Evolutionary conservation across 2,113 vertebrate genomes (phyloP).

Genomic region (Spheniscus mendiculus): DNA sequence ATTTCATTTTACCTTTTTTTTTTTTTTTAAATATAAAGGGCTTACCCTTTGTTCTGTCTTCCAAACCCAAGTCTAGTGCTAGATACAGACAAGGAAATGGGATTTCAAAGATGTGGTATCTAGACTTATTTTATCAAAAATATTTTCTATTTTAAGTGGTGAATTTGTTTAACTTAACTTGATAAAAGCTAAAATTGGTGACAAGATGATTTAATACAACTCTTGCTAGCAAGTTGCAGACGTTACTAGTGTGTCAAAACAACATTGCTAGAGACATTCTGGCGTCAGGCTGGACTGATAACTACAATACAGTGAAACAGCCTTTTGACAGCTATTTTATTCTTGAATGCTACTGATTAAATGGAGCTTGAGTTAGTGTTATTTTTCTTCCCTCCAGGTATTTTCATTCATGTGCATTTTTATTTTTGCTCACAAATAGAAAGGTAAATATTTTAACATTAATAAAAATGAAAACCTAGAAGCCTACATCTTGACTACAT

Average conservation of each 20-base stretch:
- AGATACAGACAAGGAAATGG: neutral
- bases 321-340: neutral
- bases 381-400: neutral
- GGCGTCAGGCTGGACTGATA: slow-evolving; percentile 14
- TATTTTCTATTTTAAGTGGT: neutral
- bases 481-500: neutral
- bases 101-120: neutral
- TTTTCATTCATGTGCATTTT: neutral
- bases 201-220: slow-evolving; percentile 50
- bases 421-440: neutral
- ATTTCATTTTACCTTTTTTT: neutral
- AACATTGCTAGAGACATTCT: slow-evolving; percentile 15
- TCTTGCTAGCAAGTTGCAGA: slow-evolving; percentile 58
- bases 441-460: neutral
- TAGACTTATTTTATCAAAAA: neutral
- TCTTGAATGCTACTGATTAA: neutral
- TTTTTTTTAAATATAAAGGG: neutral
- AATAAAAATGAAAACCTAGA: neutral
- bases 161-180: slow-evolving; percentile 37
- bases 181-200: slow-evolving; percentile 26
- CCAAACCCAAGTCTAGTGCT: neutral
- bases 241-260: slow-evolving; percentile 27
- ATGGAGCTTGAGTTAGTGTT: neutral
- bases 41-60: neutral
- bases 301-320: neutral